Evolutionary conservation across 1,140 invertebrate genomes (phyloP).

Genomic region (Halictus rubicundus): DNA sequence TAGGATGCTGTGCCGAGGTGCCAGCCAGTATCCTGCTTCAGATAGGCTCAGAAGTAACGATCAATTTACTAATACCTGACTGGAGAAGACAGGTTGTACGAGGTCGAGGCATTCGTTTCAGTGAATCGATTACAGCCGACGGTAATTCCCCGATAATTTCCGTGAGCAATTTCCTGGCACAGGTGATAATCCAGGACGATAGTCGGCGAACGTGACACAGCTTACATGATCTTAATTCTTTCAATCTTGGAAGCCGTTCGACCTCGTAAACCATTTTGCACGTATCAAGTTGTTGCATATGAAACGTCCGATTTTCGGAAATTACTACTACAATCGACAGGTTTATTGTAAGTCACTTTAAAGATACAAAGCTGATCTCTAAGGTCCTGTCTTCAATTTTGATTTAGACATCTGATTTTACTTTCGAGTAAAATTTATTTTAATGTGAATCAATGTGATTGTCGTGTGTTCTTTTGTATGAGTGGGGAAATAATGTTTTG

Average conservation of each 20-base stretch:
- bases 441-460: too few species aligned
- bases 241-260: background rate
- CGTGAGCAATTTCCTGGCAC: conserved; percentile 46
- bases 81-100: background rate
- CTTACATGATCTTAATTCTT: background rate
- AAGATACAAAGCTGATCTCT: too few species aligned
- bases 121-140: conserved; percentile 43
- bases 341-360: too few species aligned
- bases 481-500: too few species aligned
- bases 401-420: too few species aligned
- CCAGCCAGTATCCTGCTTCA: background rate
- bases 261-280: too few species aligned
- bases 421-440: too few species aligned
- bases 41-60: conserved; percentile 25
- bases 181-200: conserved; percentile 59
- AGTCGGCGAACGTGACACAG: conserved; percentile 56
- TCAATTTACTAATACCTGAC: conserved; percentile 52
- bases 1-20: background rate
- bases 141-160: conserved; percentile 58
- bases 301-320: too few species aligned
- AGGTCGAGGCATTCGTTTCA: conserved; percentile 12
- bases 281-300: too few species aligned
- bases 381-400: too few species aligned
- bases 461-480: too few species aligned
- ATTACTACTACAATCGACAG: too few species aligned